Conservation (phyloP, 2,113 vertebrate genomes). For the Calyptomena viridis region DNA sequence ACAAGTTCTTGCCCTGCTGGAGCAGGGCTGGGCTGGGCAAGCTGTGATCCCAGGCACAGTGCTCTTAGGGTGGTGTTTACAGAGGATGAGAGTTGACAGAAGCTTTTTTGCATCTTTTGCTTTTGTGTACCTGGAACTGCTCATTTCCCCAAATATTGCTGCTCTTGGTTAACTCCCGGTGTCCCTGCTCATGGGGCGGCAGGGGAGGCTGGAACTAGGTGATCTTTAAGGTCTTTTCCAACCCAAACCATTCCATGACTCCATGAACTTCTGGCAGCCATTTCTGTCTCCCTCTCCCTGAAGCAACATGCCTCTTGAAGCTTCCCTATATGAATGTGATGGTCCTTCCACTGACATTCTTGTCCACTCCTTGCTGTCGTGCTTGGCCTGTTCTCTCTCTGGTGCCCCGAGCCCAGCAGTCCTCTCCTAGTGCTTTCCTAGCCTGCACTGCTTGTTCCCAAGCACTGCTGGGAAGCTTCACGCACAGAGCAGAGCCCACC, state of each 20-base stretch:
- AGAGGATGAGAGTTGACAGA: background rate
- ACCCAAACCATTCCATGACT: background rate
- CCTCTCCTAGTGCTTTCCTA: background rate
- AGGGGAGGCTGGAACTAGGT: background rate
- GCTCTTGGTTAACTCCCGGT: background rate
- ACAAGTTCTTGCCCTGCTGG: background rate
- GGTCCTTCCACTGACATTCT: rapidly evolving
- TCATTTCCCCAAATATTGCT: background rate
- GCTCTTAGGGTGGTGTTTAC: background rate
- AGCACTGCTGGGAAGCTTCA: background rate
- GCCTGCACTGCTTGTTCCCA: background rate
- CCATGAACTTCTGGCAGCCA: background rate
- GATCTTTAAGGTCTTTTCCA: background rate
- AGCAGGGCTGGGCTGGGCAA: background rate
- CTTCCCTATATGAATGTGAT: background rate
- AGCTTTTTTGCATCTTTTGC: background rate
- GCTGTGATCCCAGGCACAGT: background rate
- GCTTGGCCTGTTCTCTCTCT: background rate
- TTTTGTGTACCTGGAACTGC: background rate
- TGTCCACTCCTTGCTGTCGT: rapidly evolving
- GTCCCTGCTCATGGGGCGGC: rapidly evolving
- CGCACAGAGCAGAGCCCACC: background rate
- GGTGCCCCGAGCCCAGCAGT: background rate
- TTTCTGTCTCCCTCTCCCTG: background rate
- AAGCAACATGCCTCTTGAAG: background rate